These are phyloP conservation scores for Pyrochroa serraticornis DNA, from an alignment of 2,888 invertebrate species.

Conservation along the genomic window DNA sequence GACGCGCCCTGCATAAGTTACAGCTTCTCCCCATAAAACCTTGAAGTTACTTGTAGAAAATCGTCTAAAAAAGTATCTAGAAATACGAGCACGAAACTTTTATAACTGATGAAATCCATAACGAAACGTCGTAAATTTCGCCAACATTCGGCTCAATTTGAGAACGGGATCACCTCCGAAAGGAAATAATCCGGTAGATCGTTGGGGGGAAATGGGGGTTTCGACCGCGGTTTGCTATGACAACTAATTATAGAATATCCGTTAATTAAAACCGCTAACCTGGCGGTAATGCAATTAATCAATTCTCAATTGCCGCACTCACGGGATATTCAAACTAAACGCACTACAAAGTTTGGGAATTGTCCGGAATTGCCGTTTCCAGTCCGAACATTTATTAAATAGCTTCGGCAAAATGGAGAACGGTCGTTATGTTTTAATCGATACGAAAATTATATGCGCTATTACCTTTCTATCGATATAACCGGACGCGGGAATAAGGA, in stretches of 20 bases:
- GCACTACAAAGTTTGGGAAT: conserved; percentile 29
- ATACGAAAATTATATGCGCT: conserved; percentile 7
- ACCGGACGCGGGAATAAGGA: no score
- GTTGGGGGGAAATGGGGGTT: no score
- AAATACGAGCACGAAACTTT: no score
- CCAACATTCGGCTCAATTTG: no score
- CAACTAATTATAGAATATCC: conserved; percentile 47
- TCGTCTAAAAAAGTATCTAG: no score
- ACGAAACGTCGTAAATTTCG: no score
- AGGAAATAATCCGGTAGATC: no score
- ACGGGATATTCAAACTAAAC: conserved; percentile 26
- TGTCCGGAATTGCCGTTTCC: conserved; percentile 26
- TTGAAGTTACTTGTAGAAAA: no score
- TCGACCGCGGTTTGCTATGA: conserved; percentile 11
- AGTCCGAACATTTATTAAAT: conserved; percentile 25
- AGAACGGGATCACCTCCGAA: no score
- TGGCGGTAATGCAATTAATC: conserved; percentile 41
- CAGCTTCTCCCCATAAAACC: no score
- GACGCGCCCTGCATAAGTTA: no score
- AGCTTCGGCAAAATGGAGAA: not conserved
- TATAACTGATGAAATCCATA: no score
- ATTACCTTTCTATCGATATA: not conserved
- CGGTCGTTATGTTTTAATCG: not conserved
- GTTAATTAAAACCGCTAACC: conserved; percentile 45
- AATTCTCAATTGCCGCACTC: conserved; percentile 36